Conservation (phyloP, 2,113 vertebrate species). For the Heloderma charlesbogerti region DNA sequence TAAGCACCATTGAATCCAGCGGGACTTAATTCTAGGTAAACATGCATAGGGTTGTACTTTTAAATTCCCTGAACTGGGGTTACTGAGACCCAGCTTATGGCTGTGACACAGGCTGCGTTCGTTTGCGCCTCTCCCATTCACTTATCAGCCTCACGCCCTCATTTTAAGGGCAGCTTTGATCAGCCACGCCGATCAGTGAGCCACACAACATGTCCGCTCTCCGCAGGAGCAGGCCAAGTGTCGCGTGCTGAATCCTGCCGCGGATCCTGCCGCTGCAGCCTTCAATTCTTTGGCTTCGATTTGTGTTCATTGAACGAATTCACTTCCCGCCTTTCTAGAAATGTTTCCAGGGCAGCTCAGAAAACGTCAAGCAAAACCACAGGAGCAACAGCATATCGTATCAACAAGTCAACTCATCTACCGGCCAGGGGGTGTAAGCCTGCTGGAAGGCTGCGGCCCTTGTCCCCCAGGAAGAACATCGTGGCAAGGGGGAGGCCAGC, state of each 20-base stretch:
- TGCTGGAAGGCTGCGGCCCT: too few species aligned
- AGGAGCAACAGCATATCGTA: too few species aligned
- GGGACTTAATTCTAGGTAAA: background rate
- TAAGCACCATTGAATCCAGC: background rate
- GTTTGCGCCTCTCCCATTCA: background rate
- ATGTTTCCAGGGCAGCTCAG: too few species aligned
- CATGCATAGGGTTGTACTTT: background rate
- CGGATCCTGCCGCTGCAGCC: background rate
- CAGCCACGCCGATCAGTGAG: background rate
- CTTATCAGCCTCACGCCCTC: background rate
- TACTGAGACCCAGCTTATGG: background rate
- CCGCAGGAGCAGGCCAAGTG: too few species aligned
- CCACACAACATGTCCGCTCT: background rate
- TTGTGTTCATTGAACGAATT: too few species aligned
- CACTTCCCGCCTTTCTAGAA: too few species aligned
- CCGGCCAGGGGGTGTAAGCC: too few species aligned
- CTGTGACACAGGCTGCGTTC: background rate
- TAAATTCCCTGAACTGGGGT: background rate
- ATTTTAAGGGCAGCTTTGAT: background rate
- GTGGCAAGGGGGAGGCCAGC: too few species aligned
- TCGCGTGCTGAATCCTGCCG: too few species aligned
- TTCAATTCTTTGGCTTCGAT: background rate
- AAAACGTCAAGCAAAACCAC: too few species aligned
- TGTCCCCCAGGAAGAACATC: too few species aligned
- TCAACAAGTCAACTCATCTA: too few species aligned